Evolutionary conservation across 92 coral and sea anemone species (phyloP).

Genomic region (Porites lobata): DNA sequence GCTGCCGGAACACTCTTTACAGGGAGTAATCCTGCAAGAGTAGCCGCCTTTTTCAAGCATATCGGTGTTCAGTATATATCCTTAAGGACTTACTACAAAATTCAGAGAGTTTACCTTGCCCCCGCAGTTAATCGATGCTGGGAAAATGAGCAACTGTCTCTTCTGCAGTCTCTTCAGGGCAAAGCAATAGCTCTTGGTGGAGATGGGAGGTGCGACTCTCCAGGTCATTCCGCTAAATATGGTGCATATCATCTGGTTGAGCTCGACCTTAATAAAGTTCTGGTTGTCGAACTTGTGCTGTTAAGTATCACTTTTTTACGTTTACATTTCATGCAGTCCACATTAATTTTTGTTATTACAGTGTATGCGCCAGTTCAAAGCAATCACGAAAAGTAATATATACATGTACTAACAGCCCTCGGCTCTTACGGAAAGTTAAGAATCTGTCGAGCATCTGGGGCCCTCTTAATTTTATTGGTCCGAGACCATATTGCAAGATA

Average conservation of each 20-base stretch:
- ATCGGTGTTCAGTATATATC: slow-evolving; percentile 24
- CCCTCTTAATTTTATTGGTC: no score
- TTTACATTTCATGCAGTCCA: no score
- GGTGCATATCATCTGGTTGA: slow-evolving; percentile 59
- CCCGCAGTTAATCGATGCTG: slow-evolving; percentile 54
- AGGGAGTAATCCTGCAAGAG: slow-evolving; percentile 51
- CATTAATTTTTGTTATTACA: no score
- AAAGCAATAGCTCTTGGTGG: slow-evolving; percentile 54
- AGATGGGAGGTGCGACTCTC: slow-evolving; percentile 66
- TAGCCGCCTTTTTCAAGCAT: no score
- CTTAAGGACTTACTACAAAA: slow-evolving; percentile 37
- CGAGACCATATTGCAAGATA: no score
- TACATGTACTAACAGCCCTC: no score
- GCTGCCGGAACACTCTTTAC: slow-evolving; percentile 54
- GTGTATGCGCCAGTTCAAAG: no score
- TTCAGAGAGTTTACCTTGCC: slow-evolving; percentile 48
- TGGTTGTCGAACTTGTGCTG: slow-evolving; percentile 62
- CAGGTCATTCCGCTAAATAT: slow-evolving; percentile 53
- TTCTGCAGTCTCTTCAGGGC: slow-evolving; percentile 40
- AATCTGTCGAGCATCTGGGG: no score
- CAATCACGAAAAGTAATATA: no score
- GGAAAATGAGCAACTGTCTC: slow-evolving; percentile 45
- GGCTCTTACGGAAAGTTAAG: no score
- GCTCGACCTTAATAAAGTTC: slow-evolving; percentile 43
- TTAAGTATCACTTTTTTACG: background rate